A percentile compares a stretch with the other conserved stretches of the same genome.
Conservation (phyloP, 2,797 vertebrate genomes). For the Tamandua tetradactyla region DNA sequence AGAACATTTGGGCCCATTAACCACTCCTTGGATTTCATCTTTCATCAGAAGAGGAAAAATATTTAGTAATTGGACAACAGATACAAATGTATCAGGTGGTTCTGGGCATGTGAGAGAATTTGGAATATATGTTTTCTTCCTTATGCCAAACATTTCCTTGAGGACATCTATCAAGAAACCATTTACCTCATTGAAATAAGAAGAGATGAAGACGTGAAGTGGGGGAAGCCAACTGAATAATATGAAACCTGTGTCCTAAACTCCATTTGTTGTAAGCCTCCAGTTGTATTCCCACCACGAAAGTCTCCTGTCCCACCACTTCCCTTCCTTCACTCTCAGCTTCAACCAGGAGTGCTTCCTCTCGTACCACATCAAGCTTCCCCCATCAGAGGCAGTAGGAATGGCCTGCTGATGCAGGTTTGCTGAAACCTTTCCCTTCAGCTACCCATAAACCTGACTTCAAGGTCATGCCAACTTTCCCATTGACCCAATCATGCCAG, state of each 20-base stretch:
- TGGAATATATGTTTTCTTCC: not conserved
- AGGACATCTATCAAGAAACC: not conserved
- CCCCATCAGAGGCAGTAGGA: not conserved
- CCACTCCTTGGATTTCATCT: slow-evolving; percentile 7
- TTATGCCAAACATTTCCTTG: not conserved
- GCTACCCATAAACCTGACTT: not conserved
- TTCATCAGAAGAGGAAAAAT: slow-evolving; percentile 37
- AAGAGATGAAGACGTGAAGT: not conserved
- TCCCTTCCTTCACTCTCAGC: not conserved
- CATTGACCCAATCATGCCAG: not conserved
- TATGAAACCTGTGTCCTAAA: not conserved
- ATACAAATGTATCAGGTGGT: not conserved
- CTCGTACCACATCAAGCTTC: not conserved
- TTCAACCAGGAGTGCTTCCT: not conserved
- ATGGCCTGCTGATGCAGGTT: not conserved
- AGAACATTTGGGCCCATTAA: not conserved
- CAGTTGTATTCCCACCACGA: not conserved
- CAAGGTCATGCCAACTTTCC: not conserved
- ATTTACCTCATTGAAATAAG: not conserved
- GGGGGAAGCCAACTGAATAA: not conserved
- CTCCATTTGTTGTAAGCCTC: not conserved
- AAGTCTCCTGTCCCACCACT: not conserved
- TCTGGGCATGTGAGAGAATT: not conserved
- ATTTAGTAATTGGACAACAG: not conserved
- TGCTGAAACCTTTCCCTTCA: not conserved